Conservation (phyloP, 2,888 invertebrate genomes). For the Lasius platythorax region DNA sequence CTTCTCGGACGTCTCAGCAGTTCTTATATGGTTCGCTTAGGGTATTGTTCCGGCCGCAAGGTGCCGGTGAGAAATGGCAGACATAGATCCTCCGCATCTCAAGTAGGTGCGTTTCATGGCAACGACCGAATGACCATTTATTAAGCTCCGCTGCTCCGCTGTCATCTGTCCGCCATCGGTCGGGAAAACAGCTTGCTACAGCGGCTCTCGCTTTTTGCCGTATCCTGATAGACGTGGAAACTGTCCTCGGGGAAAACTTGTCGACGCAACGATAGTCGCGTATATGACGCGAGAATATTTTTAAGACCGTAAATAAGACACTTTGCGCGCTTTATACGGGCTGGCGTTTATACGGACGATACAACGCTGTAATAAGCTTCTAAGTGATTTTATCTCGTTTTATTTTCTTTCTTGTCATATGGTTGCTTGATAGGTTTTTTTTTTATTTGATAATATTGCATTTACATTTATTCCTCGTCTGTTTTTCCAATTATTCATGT, state of each 20-base stretch:
- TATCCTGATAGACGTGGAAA: conserved; percentile 52
- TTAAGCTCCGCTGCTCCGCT: conserved; percentile 78
- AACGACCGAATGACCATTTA: conserved; percentile 80
- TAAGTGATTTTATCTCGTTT: background rate
- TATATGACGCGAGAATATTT: conserved; percentile 48
- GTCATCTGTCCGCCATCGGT: conserved; percentile 77
- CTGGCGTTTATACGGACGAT: background rate
- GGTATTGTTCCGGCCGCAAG: conserved; percentile 80
- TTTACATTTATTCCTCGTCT: background rate
- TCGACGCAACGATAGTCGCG: conserved; percentile 55
- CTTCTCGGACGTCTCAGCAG: conserved; percentile 67
- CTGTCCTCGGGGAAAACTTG: conserved; percentile 60
- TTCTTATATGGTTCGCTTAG: conserved; percentile 77
- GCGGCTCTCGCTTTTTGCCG: conserved; percentile 68
- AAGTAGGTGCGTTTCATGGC: conserved; percentile 77
- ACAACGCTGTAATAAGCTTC: background rate
- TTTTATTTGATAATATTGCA: background rate
- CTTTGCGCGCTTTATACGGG: background rate
- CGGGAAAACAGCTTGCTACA: conserved; percentile 77
- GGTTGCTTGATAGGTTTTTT: background rate
- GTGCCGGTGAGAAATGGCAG: conserved; percentile 82
- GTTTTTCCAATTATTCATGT: background rate
- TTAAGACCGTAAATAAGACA: conserved; percentile 35
- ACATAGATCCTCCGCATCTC: conserved; percentile 83
- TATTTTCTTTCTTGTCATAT: background rate